These are phyloP conservation scores for Spicauda simplicius DNA, from an alignment of 2,888 invertebrate species.

Conservation along the genomic window DNA sequence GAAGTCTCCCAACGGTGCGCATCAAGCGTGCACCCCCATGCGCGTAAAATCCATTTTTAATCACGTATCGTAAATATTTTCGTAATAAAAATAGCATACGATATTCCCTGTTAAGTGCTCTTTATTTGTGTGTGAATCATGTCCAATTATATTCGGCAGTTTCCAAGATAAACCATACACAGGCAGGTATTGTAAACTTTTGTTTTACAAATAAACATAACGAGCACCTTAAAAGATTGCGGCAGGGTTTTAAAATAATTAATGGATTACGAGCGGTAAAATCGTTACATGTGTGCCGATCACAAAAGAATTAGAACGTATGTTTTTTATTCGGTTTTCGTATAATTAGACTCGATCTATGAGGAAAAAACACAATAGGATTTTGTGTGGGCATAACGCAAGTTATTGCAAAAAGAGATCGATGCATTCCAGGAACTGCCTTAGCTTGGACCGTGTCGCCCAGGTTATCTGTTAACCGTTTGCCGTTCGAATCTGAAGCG, in stretches of 20 bases:
- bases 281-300: background rate
- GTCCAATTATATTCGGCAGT: too few relatives aligned
- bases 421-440: slow-evolving; percentile 80
- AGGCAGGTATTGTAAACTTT: too few relatives aligned
- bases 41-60: too few relatives aligned
- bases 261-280: background rate
- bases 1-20: background rate
- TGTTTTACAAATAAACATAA: too few relatives aligned
- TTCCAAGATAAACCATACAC: too few relatives aligned
- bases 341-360: slow-evolving; percentile 36
- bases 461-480: slow-evolving; percentile 51
- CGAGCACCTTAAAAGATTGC: too few relatives aligned
- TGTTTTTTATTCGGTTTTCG: background rate
- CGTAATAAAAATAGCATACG: too few relatives aligned
- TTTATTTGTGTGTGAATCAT: too few relatives aligned
- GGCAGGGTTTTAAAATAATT: background rate
- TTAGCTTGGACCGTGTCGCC: slow-evolving; percentile 70
- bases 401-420: slow-evolving; percentile 78
- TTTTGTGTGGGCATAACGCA: slow-evolving; percentile 60
- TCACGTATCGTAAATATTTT: too few relatives aligned
- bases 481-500: slow-evolving; percentile 58
- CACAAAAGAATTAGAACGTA: background rate
- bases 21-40: too few relatives aligned
- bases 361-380: slow-evolving; percentile 64
- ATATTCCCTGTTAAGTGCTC: too few relatives aligned